Conservation (phyloP, 2,797 vertebrate genomes). For the Platyrinchus mystaceus region DNA sequence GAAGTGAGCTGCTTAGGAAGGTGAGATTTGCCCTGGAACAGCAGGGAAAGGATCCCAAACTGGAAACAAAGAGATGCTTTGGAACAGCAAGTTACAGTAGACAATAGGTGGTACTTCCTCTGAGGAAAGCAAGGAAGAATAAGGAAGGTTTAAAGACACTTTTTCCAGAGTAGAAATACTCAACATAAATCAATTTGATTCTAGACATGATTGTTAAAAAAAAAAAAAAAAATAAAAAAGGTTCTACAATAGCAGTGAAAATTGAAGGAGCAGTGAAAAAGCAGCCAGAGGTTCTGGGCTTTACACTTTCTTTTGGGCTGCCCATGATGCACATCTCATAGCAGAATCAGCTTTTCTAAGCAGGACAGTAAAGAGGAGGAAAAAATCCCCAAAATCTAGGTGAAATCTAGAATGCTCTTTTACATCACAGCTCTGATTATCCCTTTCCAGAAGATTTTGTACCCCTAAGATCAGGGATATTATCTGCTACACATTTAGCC, state of each 20-base stretch:
- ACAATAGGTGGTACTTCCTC: not conserved
- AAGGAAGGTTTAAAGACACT: not conserved
- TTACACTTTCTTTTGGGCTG: not conserved
- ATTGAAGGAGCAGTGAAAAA: not conserved
- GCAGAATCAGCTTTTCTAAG: not conserved
- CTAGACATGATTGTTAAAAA: not conserved
- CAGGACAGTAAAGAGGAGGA: not conserved
- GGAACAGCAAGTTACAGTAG: not conserved
- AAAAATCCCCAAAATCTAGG: not conserved
- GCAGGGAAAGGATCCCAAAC: not conserved
- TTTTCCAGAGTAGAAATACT: not conserved
- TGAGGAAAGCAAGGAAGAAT: not conserved
- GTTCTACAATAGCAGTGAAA: not conserved
- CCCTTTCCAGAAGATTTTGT: not conserved
- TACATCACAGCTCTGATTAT: not conserved
- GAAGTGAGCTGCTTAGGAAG: not conserved
- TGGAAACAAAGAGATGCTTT: not conserved
- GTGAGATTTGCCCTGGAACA: not conserved
- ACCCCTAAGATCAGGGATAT: not conserved
- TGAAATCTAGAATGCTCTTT: not conserved
- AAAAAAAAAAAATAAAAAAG: not conserved
- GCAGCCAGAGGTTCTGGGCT: not conserved
- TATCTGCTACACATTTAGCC: not conserved
- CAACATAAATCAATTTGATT: not conserved
- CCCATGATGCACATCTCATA: accelerated